Conservation (phyloP, 2,113 vertebrate species). For the Crotalus helleri region DNA sequence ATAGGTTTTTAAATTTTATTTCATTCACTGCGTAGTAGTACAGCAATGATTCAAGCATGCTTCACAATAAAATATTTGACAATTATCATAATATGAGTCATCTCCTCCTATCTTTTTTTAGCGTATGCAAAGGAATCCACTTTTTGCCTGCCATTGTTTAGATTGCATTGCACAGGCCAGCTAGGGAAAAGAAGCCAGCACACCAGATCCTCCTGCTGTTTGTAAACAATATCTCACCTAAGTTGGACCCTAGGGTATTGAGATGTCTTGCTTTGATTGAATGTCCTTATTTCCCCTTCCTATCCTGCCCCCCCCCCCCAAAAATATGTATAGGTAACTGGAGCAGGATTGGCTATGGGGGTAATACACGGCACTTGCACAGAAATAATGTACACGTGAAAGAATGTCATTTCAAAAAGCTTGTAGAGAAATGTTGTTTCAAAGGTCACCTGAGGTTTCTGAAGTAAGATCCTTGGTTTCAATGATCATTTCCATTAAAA, state of each 20-base stretch:
- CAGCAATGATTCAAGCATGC: slow-evolving; percentile 50
- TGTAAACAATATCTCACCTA: slow-evolving; percentile 75
- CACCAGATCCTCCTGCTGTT: slow-evolving; percentile 58
- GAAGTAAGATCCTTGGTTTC: background rate
- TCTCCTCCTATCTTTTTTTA: slow-evolving; percentile 58
- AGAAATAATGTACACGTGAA: slow-evolving; percentile 13
- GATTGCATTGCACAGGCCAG: slow-evolving; percentile 71
- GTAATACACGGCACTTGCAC: background rate
- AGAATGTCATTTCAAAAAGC: slow-evolving; percentile 7
- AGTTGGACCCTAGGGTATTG: slow-evolving; percentile 49
- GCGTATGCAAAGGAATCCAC: slow-evolving; percentile 69
- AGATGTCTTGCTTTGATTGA: slow-evolving; percentile 41
- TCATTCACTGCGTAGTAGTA: slow-evolving; percentile 44
- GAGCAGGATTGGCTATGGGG: slow-evolving; percentile 7
- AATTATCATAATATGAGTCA: slow-evolving; percentile 71
- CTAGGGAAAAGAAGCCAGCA: slow-evolving; percentile 65
- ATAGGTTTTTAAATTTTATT: slow-evolving; percentile 40
- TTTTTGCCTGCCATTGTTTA: slow-evolving; percentile 74
- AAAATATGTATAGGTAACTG: slow-evolving; percentile 27
- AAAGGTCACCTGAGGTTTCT: background rate
- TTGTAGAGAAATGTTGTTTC: background rate
- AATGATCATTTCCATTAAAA: background rate
- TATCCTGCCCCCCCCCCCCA: slow-evolving; percentile 23
- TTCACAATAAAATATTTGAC: slow-evolving; percentile 66
- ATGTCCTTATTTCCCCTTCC: slow-evolving; percentile 60